Evolutionary conservation across 1,140 invertebrate species (phyloP).

Genomic region (Antheraea mylitta): DNA sequence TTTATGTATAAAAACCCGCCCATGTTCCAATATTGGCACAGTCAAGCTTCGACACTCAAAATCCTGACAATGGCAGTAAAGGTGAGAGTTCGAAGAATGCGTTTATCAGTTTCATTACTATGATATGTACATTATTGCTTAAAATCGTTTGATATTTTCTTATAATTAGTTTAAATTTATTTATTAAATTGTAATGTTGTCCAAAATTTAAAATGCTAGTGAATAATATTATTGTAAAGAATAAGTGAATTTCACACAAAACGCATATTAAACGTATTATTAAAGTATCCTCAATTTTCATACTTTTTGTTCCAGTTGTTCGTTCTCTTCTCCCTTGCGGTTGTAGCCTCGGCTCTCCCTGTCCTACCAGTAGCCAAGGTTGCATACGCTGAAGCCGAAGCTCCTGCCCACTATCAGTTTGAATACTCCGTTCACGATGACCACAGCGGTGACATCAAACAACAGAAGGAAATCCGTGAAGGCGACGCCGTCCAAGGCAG

Average conservation of each 20-base stretch:
- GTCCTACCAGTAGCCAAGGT: conserved; percentile 35
- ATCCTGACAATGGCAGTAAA: conserved; percentile 41
- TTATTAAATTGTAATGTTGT: too few species aligned
- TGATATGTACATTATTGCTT: conserved; percentile 5
- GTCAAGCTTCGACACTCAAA: conserved; percentile 33
- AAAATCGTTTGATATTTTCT: neutral
- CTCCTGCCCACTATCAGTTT: conserved; percentile 83
- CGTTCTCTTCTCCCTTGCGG: conserved; percentile 48
- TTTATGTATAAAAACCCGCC: conserved; percentile 44
- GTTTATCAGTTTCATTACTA: conserved; percentile 9
- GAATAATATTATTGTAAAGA: too few species aligned
- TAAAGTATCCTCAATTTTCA: too few species aligned
- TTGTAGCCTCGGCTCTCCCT: conserved; percentile 44
- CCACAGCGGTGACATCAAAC: conserved; percentile 72
- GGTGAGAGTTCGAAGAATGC: conserved; percentile 26
- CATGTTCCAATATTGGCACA: conserved; percentile 27
- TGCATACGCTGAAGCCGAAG: conserved; percentile 67
- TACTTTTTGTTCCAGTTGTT: conserved; percentile 52
- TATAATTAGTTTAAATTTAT: neutral
- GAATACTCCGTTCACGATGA: conserved; percentile 83
- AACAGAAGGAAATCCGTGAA: conserved; percentile 63
- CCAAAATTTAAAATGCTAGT: too few species aligned
- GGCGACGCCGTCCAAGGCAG: conserved; percentile 83
- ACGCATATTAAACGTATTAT: too few species aligned
- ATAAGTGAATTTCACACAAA: too few species aligned